Conservation (phyloP, 2,797 vertebrate genomes). For the Oryzias sinensis region DNA sequence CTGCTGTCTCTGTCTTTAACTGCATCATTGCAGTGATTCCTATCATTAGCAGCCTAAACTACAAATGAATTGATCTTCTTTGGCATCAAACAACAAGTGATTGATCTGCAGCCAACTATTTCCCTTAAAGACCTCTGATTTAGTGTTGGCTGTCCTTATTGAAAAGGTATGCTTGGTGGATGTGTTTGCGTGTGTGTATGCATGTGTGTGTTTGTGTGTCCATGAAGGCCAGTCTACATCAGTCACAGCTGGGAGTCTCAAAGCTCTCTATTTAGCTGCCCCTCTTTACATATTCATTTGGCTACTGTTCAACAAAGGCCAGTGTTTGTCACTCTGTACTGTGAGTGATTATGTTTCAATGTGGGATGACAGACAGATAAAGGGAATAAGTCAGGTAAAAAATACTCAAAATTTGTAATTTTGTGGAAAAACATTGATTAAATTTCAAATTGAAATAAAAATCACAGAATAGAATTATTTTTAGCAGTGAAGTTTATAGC, state of each 20-base stretch:
- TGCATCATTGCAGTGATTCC: constrained; percentile 9
- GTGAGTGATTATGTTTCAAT: constrained; percentile 21
- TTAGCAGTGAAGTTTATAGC: too few species aligned
- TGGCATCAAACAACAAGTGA: constrained; percentile 60
- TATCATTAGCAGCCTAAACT: constrained; percentile 44
- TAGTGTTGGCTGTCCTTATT: constrained; percentile 57
- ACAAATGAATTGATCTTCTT: constrained; percentile 54
- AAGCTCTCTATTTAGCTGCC: constrained; percentile 76
- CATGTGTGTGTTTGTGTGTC: constrained; percentile 31
- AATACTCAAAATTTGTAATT: too few species aligned
- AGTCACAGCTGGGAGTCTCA: constrained; percentile 74
- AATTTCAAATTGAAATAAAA: too few species aligned
- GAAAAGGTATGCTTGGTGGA: constrained; percentile 43
- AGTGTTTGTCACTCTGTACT: constrained; percentile 41
- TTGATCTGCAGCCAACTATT: constrained; percentile 69
- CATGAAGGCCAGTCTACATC: constrained; percentile 58
- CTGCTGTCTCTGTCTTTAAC: constrained; percentile 9
- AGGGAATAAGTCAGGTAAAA: too few species aligned
- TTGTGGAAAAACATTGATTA: too few species aligned
- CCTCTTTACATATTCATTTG: constrained; percentile 83
- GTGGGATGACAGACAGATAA: constrained; percentile 6
- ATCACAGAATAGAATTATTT: too few species aligned
- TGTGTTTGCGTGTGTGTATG: constrained; percentile 37
- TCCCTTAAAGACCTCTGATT: constrained; percentile 69
- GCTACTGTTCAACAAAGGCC: constrained; percentile 72